Evolutionary conservation across 2,113 vertebrate genomes (phyloP).

Genomic region (Myodes glareolus): DNA sequence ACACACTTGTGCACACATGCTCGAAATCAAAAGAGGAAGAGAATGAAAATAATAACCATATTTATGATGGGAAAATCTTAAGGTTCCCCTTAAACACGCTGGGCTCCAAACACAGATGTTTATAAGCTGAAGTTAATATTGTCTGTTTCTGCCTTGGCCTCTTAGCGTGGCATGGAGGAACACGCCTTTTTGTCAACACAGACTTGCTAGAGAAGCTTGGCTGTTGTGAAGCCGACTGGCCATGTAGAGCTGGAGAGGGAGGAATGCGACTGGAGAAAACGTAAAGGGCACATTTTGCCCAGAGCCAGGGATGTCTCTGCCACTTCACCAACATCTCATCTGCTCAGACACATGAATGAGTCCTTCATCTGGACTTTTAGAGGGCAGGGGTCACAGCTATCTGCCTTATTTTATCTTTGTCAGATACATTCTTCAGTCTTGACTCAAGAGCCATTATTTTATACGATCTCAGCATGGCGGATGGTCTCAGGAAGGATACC

Average conservation of each 20-base stretch:
- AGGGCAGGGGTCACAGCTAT: neutral
- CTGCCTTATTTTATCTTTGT: neutral
- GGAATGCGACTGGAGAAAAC: neutral
- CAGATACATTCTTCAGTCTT: constrained; percentile 10
- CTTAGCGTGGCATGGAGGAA: neutral
- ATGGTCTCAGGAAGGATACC: neutral
- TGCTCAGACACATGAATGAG: too few species aligned
- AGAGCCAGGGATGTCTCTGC: neutral
- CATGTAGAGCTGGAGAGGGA: neutral
- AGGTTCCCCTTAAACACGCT: neutral
- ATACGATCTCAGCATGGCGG: neutral
- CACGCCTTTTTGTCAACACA: neutral
- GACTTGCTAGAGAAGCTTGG: neutral
- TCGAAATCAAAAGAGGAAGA: neutral
- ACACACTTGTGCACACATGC: neutral
- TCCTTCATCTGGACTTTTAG: neutral
- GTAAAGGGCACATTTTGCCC: neutral
- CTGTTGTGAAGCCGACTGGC: neutral
- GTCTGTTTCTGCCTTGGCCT: neutral
- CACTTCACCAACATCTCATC: neutral
- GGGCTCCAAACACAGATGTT: neutral
- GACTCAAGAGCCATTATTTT: neutral
- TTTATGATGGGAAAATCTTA: neutral
- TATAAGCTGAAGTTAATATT: neutral
- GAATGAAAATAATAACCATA: neutral